Percentiles rank a stretch among this genome's conserved stretches.
Evolutionary conservation across 2,888 invertebrate species (phyloP).

Genomic region (Drosophila formosana): DNA sequence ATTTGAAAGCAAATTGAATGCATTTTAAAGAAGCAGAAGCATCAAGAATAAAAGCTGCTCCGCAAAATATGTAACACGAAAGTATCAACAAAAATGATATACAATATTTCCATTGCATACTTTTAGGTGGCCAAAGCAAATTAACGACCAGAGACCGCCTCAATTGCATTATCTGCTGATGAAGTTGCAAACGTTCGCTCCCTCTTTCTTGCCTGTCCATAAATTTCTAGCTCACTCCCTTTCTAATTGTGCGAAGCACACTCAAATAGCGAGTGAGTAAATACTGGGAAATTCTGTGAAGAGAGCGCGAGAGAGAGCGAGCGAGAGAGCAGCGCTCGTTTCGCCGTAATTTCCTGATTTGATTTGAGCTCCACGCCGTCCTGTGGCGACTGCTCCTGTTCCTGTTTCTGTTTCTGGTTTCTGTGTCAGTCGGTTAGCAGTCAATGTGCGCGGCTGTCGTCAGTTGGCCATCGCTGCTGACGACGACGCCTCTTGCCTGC

Average conservation of each 20-base stretch:
- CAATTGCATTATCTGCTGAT: conserved; percentile 22
- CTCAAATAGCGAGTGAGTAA: conserved; percentile 46
- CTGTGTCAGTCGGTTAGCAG: conserved; percentile 80
- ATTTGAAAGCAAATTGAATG: conserved; percentile 58
- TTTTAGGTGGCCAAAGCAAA: conserved; percentile 26
- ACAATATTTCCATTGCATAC: conserved; percentile 25
- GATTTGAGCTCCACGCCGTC: conserved; percentile 14
- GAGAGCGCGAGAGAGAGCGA: conserved; percentile 11
- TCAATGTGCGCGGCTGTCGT: conserved; percentile 57
- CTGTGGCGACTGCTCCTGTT: conserved; percentile 27
- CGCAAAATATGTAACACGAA: conserved; percentile 38
- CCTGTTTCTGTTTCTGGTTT: conserved; percentile 47
- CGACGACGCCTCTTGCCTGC: conserved; percentile 28
- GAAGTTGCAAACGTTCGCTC: conserved; percentile 5
- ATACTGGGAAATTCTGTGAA: conserved; percentile 66
- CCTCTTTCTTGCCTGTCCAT: neutral
- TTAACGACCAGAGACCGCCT: conserved; percentile 11
- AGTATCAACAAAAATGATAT: conserved; percentile 10
- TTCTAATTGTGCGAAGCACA: conserved; percentile 1
- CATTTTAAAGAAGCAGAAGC: conserved; percentile 32
- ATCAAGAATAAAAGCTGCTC: conserved; percentile 5
- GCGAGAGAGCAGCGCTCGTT: conserved; percentile 17
- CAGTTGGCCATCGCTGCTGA: conserved; percentile 15
- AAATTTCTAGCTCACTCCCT: neutral
- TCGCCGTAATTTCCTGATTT: conserved; percentile 46